Evolutionary conservation across 2,797 vertebrate species (phyloP), one percentile per base, ranked within the genome.

Genomic region (Heliangelus exortis): DNA sequence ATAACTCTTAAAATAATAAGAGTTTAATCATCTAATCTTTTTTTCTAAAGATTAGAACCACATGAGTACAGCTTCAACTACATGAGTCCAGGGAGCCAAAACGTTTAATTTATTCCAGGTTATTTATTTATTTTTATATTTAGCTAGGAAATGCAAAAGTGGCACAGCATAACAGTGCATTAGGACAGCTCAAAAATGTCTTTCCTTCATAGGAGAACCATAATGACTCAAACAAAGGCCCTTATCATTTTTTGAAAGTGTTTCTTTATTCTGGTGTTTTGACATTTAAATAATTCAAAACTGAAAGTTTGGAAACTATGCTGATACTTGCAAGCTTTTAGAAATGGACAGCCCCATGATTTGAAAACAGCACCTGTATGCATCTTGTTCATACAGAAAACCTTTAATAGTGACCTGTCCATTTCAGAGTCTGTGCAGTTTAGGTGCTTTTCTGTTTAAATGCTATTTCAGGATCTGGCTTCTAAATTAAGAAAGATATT

Each of bases 1-100:
- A 66, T 85, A 89, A 83, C 47, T 72, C 75, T 74, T 80, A 92
- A 94, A 95, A 90, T 87, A 93, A 58, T 62, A 95, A 59, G 59
- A 84, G 3, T 78, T 54, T 75, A 77, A 83, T 86, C 54, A 91
- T 76, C 74, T 80, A 61, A 74, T 62, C 47, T 85, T 85, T 85
- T 61, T 85, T 94, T 92, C 65, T 79, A 68, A 50, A 14, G 39
- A 41, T 41, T 41, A 41, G 39, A 41, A 41, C 39, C 13, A 41
- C 39, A 41, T 41, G 39, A 41, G 39, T 41, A 41, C 39, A 41
- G 39, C 39, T 31, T 93, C 69, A 87, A 57, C 43, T 79, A 79
- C 39, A 66, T 62, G 74, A 85, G 77, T 87, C 62, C 78, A 87
- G 72, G 20, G 58, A 92, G 9, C 43, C 43, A 72, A 82, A 95